Conservation (phyloP, 2,888 invertebrate genomes). For the Brenthis daphne region DNA sequence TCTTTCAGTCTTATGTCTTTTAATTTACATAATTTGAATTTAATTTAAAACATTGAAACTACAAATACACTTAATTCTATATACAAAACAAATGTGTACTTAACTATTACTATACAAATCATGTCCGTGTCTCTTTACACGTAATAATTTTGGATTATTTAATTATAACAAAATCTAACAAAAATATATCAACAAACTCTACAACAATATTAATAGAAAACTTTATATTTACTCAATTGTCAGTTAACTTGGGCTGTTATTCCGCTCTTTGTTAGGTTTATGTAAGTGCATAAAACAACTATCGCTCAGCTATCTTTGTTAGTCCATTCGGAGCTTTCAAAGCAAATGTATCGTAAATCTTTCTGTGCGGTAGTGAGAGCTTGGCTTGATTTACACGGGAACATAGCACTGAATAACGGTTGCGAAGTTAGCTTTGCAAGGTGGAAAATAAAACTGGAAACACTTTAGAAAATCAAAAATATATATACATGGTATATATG, state of each 20-base stretch:
- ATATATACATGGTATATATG: neutral
- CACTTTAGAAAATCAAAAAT: conserved; percentile 1
- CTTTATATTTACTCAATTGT: neutral
- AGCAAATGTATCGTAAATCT: conserved; percentile 38
- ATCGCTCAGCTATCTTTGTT: conserved; percentile 28
- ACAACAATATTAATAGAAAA: neutral
- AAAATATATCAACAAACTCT: too few relatives aligned
- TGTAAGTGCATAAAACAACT: conserved; percentile 20
- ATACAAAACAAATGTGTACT: too few relatives aligned
- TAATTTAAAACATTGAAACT: too few relatives aligned
- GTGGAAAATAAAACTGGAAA: neutral
- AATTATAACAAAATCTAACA: too few relatives aligned
- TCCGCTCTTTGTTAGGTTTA: neutral
- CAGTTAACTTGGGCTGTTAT: neutral
- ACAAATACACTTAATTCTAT: too few relatives aligned
- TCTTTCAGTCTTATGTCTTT: too few relatives aligned
- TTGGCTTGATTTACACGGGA: conserved; percentile 13
- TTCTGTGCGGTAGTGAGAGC: conserved; percentile 13
- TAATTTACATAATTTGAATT: too few relatives aligned
- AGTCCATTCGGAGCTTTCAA: conserved; percentile 31
- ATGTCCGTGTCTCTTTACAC: too few relatives aligned
- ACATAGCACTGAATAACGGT: neutral
- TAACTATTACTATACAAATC: too few relatives aligned
- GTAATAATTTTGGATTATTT: too few relatives aligned
- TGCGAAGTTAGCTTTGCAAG: neutral